phyloP scores from a whole-genome alignment of 2,888 invertebrate genomes.

The Rhamphomyia laevipes region DNA sequence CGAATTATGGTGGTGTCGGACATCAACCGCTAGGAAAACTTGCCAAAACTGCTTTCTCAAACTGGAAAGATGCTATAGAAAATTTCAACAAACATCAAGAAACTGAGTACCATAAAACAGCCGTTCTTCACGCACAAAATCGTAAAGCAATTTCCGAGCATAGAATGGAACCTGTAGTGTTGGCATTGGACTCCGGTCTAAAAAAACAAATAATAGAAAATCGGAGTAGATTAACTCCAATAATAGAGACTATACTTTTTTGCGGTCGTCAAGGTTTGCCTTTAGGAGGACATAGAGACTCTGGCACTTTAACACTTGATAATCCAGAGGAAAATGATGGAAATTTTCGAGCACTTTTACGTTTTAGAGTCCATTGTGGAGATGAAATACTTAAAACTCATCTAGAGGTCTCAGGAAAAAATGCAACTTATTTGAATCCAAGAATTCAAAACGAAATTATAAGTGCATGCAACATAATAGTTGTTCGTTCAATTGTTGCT shows the following conservation, averaged over 20 bases:
- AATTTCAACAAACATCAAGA: conserved; percentile 6
- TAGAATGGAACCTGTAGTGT: conserved; percentile 2
- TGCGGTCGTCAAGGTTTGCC: conserved; percentile 21
- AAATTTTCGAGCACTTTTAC: conserved; percentile 23
- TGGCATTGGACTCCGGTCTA: background rate
- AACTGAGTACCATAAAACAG: conserved; percentile 4
- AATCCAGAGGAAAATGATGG: conserved; percentile 18
- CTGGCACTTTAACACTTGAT: conserved; percentile 10
- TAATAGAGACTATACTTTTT: conserved; percentile 7
- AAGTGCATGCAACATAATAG: conserved; percentile 14
- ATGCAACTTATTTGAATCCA: conserved; percentile 21
- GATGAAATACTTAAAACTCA: conserved; percentile 18
- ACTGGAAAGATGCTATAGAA: conserved; percentile 6
- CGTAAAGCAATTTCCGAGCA: conserved; percentile 2
- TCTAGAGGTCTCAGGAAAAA: conserved; percentile 10
- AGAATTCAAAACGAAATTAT: conserved; percentile 23
- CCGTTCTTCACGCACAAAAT: conserved; percentile 6
- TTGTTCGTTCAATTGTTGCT: conserved; percentile 13
- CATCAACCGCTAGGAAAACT: conserved; percentile 4
- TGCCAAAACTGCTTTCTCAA: background rate
- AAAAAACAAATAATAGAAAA: background rate
- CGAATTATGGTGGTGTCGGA: conserved; percentile 2
- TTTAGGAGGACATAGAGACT: conserved; percentile 19
- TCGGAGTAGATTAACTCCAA: too few species aligned
- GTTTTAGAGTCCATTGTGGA: conserved; percentile 19